These are phyloP conservation scores for Saccopteryx bilineata DNA, from an alignment of 2,113 vertebrate genomes.

Conservation along the genomic window DNA sequence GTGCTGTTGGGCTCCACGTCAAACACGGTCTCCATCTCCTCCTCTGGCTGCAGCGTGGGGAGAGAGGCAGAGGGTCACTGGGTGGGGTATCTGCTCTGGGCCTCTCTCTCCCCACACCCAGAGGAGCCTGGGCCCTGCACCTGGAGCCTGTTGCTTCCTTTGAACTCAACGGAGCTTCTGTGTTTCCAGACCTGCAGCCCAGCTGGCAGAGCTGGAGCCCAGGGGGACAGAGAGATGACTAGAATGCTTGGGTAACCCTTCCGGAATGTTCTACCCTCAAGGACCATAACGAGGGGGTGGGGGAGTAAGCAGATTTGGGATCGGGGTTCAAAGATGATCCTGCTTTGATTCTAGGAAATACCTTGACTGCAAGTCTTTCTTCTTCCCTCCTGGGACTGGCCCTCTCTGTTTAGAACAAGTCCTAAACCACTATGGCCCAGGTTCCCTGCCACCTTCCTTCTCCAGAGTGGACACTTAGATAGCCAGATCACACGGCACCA, in stretches of 20 bases:
- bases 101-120: neutral
- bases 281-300: neutral
- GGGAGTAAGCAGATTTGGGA: neutral
- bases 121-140: neutral
- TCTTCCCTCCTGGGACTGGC: neutral
- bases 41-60: conserved; percentile 90
- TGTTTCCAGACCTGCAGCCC: neutral
- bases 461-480: neutral
- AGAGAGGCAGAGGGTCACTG: neutral
- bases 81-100: neutral
- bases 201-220: neutral
- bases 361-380: neutral
- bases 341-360: neutral
- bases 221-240: neutral
- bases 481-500: neutral
- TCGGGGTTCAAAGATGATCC: neutral
- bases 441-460: neutral
- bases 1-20: conserved; percentile 93
- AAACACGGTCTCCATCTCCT: conserved; percentile 91
- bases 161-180: neutral
- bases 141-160: neutral
- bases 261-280: neutral
- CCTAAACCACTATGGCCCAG: neutral
- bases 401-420: neutral
- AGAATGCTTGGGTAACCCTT: neutral